Evolutionary conservation across 2,113 vertebrate species (phyloP), one percentile per base, ranked within the genome.

Genomic region (Austrofundulus limnaeus): DNA sequence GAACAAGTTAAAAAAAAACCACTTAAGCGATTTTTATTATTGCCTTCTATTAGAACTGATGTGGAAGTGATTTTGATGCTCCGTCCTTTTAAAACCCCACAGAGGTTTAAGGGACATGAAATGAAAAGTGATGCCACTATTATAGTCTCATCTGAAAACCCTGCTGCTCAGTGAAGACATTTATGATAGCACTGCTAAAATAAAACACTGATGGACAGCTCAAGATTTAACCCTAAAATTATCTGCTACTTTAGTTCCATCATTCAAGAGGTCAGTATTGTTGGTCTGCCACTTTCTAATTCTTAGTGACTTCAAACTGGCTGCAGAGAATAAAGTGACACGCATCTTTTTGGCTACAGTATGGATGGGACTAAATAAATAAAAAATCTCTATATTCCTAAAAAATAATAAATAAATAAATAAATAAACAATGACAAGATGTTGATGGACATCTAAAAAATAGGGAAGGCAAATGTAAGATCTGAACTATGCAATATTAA

Each of bases 211-310:
- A 70, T 23, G 15, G 59, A 71, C 47, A 52, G 24, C 54, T 58
- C 21, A 53, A 11, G 17, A 23, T 53, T 17, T 7, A 21, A 57
- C n/a, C 46, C 53, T 12, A 52, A 61, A 72, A 41, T n/a, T 2
- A 17, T 17, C 11, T 0, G 25, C 23, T 16, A 43, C 28, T 34
- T 57, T 49, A 34, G 23, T 58, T 65, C 43, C 1, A 43, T n/a
- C 16, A 28, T 8, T 46, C 19, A 58, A 39, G 23, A 77, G 24
- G 24, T n/a, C 49, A 56, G 49, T 20, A 52, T 47, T 28, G 31
- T 38, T 53, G 34, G 43, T n/a, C 41, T 59, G 61, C 56, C 66
- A 61, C 51, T 42, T 45, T 72, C 16, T 16, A 63, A 72, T 45
- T 68, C 6, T 46, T 15, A 17, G 34, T 64, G 28, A 60, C 61